These are phyloP conservation scores for Labroides dimidiatus DNA, from an alignment of 2,797 vertebrate species.

Conservation along the genomic window DNA sequence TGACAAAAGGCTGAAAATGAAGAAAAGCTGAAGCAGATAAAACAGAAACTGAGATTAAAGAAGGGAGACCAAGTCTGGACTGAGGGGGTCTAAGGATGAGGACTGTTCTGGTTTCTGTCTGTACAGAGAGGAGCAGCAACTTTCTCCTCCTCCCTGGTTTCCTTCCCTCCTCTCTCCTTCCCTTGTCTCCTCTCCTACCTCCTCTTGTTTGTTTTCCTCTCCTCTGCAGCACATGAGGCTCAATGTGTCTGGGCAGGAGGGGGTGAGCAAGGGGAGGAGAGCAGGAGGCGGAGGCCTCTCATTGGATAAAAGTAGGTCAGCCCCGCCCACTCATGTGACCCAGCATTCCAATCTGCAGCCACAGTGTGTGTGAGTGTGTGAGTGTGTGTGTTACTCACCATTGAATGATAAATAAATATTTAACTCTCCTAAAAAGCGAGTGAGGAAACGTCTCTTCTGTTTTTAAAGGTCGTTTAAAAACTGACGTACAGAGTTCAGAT, in stretches of 20 bases:
- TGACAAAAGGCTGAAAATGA: not conserved
- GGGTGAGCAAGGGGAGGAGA: constrained; percentile 13
- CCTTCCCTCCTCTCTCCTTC: not conserved
- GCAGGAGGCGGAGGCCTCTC: constrained; percentile 19
- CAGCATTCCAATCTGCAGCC: constrained; percentile 25
- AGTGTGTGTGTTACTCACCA: not conserved
- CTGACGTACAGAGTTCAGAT: too few relatives aligned
- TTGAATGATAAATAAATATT: not conserved
- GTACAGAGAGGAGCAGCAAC: too few relatives aligned
- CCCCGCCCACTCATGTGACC: constrained; percentile 72
- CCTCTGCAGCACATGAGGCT: constrained; percentile 70
- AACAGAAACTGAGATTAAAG: too few relatives aligned
- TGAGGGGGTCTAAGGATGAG: too few relatives aligned
- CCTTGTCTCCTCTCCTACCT: not conserved
- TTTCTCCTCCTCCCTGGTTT: not conserved
- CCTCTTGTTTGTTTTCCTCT: constrained; percentile 40
- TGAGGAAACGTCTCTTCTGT: too few relatives aligned
- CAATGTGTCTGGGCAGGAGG: constrained; percentile 65
- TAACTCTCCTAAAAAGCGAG: too few relatives aligned
- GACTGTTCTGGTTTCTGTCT: too few relatives aligned
- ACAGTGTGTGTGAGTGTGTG: constrained; percentile 15
- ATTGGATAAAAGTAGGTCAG: constrained; percentile 85
- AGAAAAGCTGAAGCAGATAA: not conserved
- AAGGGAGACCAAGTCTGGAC: too few relatives aligned
- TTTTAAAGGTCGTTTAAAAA: too few relatives aligned